These are phyloP conservation scores for Myocastor coypus DNA, from an alignment of 2,113 vertebrate genomes.

Conservation along the genomic window DNA sequence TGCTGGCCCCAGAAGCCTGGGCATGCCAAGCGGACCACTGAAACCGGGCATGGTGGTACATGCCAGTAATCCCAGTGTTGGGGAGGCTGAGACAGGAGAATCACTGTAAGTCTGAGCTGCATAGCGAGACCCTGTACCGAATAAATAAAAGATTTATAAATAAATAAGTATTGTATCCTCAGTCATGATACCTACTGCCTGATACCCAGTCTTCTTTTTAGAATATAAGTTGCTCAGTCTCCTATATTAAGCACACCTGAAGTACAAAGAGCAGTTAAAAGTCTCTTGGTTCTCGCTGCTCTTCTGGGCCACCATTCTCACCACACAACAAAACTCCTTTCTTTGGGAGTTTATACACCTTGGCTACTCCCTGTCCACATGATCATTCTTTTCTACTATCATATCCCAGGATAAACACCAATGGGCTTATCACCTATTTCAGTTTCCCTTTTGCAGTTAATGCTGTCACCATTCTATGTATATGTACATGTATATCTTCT, in stretches of 20 bases:
- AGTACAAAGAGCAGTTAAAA: background rate
- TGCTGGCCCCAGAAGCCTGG: no score
- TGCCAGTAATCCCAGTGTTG: no score
- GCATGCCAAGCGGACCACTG: no score
- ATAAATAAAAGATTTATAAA: no score
- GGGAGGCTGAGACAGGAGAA: no score
- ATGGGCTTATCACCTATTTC: background rate
- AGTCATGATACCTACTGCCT: background rate
- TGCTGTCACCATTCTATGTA: background rate
- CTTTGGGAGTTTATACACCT: background rate
- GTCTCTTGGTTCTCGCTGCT: background rate
- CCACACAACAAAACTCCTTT: conserved; percentile 7
- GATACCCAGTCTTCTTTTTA: background rate
- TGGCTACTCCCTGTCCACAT: background rate
- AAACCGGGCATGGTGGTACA: no score
- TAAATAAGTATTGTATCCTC: background rate
- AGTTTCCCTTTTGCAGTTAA: background rate
- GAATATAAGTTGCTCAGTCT: background rate
- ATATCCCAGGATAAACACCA: background rate
- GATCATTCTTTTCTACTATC: background rate
- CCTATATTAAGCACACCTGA: background rate
- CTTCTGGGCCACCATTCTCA: background rate
- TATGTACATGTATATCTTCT: background rate
- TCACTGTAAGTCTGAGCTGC: no score
- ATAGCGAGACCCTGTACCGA: no score